These are phyloP conservation scores for Sceloporus tristichus DNA, from an alignment of 2,113 vertebrate genomes.

Conservation along the genomic window DNA sequence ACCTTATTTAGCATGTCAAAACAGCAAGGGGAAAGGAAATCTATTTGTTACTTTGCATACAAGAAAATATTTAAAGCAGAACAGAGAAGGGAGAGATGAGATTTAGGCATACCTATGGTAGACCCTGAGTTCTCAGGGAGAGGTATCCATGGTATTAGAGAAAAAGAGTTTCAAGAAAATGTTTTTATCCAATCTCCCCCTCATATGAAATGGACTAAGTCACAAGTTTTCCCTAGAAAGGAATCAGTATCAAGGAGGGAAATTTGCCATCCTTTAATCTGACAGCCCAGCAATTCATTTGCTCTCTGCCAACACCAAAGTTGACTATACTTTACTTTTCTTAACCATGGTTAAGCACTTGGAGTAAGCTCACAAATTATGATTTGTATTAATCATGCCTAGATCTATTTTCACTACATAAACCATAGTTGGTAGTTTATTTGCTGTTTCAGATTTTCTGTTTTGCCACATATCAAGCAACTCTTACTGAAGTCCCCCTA, in stretches of 20 bases:
- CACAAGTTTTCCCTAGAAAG: background rate
- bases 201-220: background rate
- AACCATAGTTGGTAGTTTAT: background rate
- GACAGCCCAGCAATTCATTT: background rate
- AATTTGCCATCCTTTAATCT: background rate
- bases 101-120: background rate
- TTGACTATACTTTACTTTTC: too few relatives aligned
- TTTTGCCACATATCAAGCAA: background rate
- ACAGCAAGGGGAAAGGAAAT: background rate
- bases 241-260: background rate
- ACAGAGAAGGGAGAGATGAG: background rate
- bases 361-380: background rate
- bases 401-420: background rate
- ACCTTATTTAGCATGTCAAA: conserved; percentile 2
- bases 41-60: background rate
- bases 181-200: background rate
- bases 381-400: background rate
- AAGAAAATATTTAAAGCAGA: rapidly evolving
- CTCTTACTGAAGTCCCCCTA: background rate
- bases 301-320: too few relatives aligned
- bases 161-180: background rate
- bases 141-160: background rate
- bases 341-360: background rate
- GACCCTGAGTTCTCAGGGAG: background rate
- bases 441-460: background rate